Evolutionary conservation across 2,797 vertebrate genomes (phyloP).

Genomic region (Bradypodion pumilum): DNA sequence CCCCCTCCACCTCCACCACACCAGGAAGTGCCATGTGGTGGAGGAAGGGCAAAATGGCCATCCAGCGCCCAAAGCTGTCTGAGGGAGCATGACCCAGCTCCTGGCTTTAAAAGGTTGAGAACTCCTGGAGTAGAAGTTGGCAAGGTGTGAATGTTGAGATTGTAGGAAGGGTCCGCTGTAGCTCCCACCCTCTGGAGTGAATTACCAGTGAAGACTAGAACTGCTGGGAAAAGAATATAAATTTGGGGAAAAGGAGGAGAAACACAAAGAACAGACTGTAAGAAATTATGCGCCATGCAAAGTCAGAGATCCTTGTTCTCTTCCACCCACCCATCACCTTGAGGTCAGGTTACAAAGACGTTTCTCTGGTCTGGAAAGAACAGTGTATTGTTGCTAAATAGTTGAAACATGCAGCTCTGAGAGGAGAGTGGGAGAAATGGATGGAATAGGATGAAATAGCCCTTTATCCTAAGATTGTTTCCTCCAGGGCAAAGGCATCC

Average conservation of each 20-base stretch:
- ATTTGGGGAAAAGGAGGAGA: not conserved
- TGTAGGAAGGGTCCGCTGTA: no score
- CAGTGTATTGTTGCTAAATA: conserved; percentile 33
- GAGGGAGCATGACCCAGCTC: no score
- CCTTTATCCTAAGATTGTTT: conserved; percentile 60
- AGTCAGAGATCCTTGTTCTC: conserved; percentile 23
- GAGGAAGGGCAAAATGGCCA: no score
- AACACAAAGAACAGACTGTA: not conserved
- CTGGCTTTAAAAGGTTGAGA: no score
- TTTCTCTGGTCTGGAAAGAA: conserved; percentile 21
- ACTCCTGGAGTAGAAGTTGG: no score
- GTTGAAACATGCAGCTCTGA: conserved; percentile 4
- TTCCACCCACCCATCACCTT: not conserved
- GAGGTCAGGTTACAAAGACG: conserved; percentile 42
- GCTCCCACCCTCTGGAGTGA: no score
- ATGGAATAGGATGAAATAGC: conserved; percentile 49
- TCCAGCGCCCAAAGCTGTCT: no score
- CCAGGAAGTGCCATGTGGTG: no score
- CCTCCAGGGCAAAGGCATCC: conserved; percentile 37
- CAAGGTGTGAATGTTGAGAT: no score
- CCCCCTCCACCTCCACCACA: no score
- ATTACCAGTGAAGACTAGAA: no score
- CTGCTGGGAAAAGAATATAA: not conserved
- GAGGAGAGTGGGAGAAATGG: conserved; percentile 31
- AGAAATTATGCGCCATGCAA: conserved; percentile 31